Conservation (phyloP, 2,888 invertebrate species). For the Polydrusus tereticollis region DNA sequence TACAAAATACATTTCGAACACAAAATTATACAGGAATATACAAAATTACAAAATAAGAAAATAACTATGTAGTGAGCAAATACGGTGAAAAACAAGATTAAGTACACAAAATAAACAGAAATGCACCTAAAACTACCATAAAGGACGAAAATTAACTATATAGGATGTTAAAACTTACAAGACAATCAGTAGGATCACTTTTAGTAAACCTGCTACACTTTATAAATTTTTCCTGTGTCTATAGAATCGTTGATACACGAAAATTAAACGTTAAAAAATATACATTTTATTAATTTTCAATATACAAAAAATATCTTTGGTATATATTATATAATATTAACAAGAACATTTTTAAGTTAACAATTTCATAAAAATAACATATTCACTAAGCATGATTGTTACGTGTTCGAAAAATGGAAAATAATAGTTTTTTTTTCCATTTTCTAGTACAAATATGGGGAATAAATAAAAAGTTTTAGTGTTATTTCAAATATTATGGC, state of each 20-base stretch:
- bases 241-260: slow-evolving; percentile 55
- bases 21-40: slow-evolving; percentile 56
- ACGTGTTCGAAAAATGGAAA: slow-evolving; percentile 23
- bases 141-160: slow-evolving; percentile 27
- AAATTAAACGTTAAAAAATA: slow-evolving; percentile 60
- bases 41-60: slow-evolving; percentile 57
- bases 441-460: neutral
- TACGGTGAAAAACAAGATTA: slow-evolving; percentile 55
- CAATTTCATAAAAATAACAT: slow-evolving; percentile 56
- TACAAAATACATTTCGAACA: slow-evolving; percentile 50
- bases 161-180: slow-evolving; percentile 37
- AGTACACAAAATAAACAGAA: slow-evolving; percentile 50
- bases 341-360: slow-evolving; percentile 59
- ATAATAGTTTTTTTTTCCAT: slow-evolving; percentile 1
- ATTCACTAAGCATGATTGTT: slow-evolving; percentile 54
- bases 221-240: slow-evolving; percentile 47
- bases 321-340: slow-evolving; percentile 64
- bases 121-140: slow-evolving; percentile 50
- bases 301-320: slow-evolving; percentile 67
- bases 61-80: slow-evolving; percentile 53
- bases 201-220: slow-evolving; percentile 28
- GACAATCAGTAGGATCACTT: slow-evolving; percentile 52
- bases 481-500: neutral
- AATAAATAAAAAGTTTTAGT: slow-evolving; percentile 11
- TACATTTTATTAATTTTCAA: slow-evolving; percentile 62